Evolutionary conservation across 2,113 vertebrate genomes (phyloP), one percentile per base, ranked within the genome.

Genomic region (Alethe castanea): DNA sequence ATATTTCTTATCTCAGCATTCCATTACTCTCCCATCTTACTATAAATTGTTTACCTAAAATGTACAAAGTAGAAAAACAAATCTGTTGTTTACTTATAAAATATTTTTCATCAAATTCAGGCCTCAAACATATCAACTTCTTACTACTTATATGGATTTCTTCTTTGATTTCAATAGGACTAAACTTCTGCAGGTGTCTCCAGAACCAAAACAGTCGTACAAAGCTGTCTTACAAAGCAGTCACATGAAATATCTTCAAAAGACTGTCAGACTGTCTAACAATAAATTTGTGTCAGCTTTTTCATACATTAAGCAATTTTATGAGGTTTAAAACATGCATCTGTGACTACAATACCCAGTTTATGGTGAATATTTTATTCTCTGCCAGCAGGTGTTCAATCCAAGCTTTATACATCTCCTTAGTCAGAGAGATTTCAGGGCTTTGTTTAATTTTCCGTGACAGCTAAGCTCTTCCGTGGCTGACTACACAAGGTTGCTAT

Each of bases 391-490:
- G 62, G 25, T 90, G 19, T 90, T 95, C 61, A 87, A 11, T 67
- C 31, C 78, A 80, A 82, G 56, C 48, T 69, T 76, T 76, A 57
- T 45, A 36, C 45, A 69, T 24, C 14, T 60, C 54, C 66, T 72
- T 80, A 92, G 24, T 60, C 61, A 71, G 59, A 90, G 42, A 85
- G 19, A 69, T 69, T 73, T 82, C 44, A 80, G n/a, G n/a, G 45
- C 57, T 90, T 70, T 53, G 45, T 69, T 93, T 85, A 82, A 88
- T 90, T 93, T 94, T 94, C 88, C 40, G 9, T 57, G 48, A 61
- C 66, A 90, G 66, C 19, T 65, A 81, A 85, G 36, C 50, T 85
- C 19, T 90, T 90, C 78, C 36, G 48, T 85, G 78, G 60, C n/a
- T 89, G 53, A 79, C 61, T 91, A 64, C 48, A 60, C 78, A 88